Evolutionary conservation across 2,888 invertebrate species (phyloP).

Genomic region (Drosophila rellima): DNA sequence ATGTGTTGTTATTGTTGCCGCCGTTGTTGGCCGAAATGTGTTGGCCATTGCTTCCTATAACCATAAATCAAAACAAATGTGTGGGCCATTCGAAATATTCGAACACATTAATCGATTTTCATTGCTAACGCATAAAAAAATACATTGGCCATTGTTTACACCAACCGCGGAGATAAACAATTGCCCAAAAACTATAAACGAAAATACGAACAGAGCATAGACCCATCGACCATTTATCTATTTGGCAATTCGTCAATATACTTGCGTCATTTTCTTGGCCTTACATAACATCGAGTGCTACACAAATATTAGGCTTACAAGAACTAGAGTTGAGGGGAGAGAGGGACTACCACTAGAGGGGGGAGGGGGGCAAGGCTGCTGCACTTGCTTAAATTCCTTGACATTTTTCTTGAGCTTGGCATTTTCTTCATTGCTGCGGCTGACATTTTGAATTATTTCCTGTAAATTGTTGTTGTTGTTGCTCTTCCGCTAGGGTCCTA

Average conservation of each 20-base stretch:
- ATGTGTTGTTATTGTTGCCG: conserved; percentile 22
- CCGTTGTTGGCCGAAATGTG: conserved; percentile 33
- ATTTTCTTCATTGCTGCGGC: conserved; percentile 65
- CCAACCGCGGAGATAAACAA: conserved; percentile 50
- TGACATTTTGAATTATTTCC: conserved; percentile 78
- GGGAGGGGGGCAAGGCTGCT: conserved; percentile 13
- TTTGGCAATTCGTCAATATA: conserved; percentile 40
- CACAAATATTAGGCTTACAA: conserved; percentile 9
- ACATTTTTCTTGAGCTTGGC: conserved; percentile 62
- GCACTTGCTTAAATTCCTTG: conserved; percentile 53
- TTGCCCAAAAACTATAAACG: conserved; percentile 49
- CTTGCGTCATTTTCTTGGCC: conserved; percentile 31
- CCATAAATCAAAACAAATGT: conserved; percentile 72
- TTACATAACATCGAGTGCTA: conserved; percentile 10
- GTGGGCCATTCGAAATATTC: conserved; percentile 34
- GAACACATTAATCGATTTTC: conserved; percentile 72
- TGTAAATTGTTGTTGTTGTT: conserved; percentile 51
- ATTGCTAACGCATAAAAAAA: conserved; percentile 67
- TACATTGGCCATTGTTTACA: conserved; percentile 48
- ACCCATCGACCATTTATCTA: conserved; percentile 2
- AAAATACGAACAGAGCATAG: not conserved
- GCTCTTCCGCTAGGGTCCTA: conserved; percentile 9
- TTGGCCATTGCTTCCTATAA: conserved; percentile 46
- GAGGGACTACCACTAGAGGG: not conserved
- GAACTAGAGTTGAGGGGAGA: not conserved